phyloP scores from a whole-genome alignment of 2,113 vertebrate species.

The Andinoacara biseriatus region DNA sequence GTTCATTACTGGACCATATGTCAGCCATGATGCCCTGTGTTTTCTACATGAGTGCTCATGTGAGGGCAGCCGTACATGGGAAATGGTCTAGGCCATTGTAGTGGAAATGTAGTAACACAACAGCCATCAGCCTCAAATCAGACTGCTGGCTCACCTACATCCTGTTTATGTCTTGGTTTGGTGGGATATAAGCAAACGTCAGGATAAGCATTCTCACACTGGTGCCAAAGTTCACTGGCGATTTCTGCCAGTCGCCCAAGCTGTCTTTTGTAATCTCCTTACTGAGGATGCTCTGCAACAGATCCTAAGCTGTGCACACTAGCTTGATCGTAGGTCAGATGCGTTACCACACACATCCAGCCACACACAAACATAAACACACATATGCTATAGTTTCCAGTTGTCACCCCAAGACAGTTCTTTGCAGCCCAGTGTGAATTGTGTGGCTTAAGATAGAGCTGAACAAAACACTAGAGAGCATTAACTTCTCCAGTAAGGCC shows the following conservation, averaged over 20 bases:
- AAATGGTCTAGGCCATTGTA: slow-evolving; percentile 1
- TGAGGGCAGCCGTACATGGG: slow-evolving; percentile 1
- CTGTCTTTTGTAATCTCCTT: slow-evolving; percentile 68
- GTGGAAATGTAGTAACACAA: slow-evolving; percentile 19
- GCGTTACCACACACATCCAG: slow-evolving; percentile 10
- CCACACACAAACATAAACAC: background rate
- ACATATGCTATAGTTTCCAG: slow-evolving; percentile 30
- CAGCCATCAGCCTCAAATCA: background rate
- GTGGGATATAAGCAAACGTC: slow-evolving; percentile 27
- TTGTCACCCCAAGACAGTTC: slow-evolving; percentile 57
- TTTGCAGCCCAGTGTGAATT: slow-evolving; percentile 56
- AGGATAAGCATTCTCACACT: slow-evolving; percentile 10
- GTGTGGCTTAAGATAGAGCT: slow-evolving; percentile 65
- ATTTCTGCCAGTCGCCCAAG: slow-evolving; percentile 56
- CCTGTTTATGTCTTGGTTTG: slow-evolving; percentile 17
- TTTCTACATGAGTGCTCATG: slow-evolving; percentile 54
- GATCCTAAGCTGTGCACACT: slow-evolving; percentile 62
- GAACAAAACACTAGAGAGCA: slow-evolving; percentile 71
- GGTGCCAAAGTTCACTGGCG: slow-evolving; percentile 58
- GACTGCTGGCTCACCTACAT: slow-evolving; percentile 4
- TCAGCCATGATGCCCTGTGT: slow-evolving; percentile 26
- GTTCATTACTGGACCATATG: slow-evolving; percentile 50
- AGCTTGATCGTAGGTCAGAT: slow-evolving; percentile 45
- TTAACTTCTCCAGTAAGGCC: slow-evolving; percentile 58
- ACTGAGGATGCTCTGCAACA: slow-evolving; percentile 67